A percentile compares a stretch with the other conserved stretches of the same genome.
Evolutionary conservation across 2,113 vertebrate species (phyloP).

Genomic region (Petrocephalus zakoni): DNA sequence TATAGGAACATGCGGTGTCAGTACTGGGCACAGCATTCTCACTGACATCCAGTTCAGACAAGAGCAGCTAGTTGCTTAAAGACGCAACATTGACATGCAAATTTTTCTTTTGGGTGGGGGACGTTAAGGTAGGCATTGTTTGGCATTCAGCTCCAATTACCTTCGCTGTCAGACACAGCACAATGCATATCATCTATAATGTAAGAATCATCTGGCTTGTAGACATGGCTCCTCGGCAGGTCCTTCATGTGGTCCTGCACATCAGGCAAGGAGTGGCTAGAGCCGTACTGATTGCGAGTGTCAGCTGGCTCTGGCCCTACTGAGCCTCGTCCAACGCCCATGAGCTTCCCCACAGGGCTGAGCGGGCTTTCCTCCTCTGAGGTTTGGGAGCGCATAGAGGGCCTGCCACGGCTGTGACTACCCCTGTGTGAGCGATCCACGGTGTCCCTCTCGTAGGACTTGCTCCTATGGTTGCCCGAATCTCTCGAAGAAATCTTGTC

Average conservation of each 20-base stretch:
- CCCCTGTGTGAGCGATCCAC: constrained; percentile 79
- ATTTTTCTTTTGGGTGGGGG: constrained; percentile 30
- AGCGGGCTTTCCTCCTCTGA: constrained; percentile 93
- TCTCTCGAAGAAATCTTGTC: constrained; percentile 83
- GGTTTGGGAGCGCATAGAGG: constrained; percentile 81
- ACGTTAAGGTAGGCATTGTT: constrained; percentile 41
- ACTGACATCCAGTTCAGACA: constrained; percentile 33
- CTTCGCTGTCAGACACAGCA: constrained; percentile 99
- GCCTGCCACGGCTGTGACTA: constrained; percentile 70
- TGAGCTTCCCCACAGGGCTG: constrained; percentile 81
- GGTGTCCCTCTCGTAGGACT: constrained; percentile 85
- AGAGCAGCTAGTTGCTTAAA: constrained; percentile 30
- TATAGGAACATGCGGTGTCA: constrained; percentile 59
- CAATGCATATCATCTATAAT: constrained; percentile 94
- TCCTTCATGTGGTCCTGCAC: constrained; percentile 95
- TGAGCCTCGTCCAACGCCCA: constrained; percentile 68
- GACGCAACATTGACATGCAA: constrained; percentile 54
- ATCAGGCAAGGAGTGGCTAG: constrained; percentile 96
- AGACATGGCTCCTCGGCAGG: constrained; percentile 83
- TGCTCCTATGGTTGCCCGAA: constrained; percentile 73
- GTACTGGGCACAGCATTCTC: constrained; percentile 33
- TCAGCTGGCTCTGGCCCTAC: constrained; percentile 73
- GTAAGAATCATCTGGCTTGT: constrained; percentile 95
- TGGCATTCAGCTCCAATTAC: constrained; percentile 85
- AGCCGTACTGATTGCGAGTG: constrained; percentile 87